A percentile compares a stretch with the other conserved stretches of the same genome.
phyloP scores from a whole-genome alignment of 2,797 vertebrate species.

The Diglossa cyanea region DNA sequence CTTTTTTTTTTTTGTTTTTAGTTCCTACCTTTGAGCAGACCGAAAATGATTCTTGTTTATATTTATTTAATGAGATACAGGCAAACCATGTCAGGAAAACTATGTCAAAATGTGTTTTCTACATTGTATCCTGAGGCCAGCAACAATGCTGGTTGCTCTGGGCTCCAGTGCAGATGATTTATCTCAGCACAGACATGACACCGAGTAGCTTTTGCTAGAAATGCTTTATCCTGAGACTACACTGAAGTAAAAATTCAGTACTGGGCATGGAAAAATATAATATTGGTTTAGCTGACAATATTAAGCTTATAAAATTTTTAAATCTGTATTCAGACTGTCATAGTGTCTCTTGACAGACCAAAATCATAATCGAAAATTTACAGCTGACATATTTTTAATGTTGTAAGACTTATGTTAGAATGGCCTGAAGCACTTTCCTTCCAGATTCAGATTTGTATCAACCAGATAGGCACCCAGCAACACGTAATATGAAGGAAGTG shows the following conservation, averaged over 20 bases:
- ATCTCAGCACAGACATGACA: rapidly evolving
- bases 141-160: background rate
- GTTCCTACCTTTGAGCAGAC: background rate
- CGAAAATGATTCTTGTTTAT: background rate
- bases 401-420: background rate
- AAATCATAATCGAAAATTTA: background rate
- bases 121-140: background rate
- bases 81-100: background rate
- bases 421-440: constrained; percentile 6
- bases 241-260: background rate
- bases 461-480: background rate
- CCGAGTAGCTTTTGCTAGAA: background rate
- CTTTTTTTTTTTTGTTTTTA: background rate
- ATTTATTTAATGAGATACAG: background rate
- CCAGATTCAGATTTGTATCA: background rate
- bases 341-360: background rate
- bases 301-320: background rate
- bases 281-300: background rate
- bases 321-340: background rate
- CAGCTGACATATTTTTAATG: background rate
- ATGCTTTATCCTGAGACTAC: background rate
- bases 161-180: background rate
- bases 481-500: background rate
- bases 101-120: background rate
- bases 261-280: background rate